Evolutionary conservation across 2,888 invertebrate genomes (phyloP).

Genomic region (Leptarthrus brevirostris): DNA sequence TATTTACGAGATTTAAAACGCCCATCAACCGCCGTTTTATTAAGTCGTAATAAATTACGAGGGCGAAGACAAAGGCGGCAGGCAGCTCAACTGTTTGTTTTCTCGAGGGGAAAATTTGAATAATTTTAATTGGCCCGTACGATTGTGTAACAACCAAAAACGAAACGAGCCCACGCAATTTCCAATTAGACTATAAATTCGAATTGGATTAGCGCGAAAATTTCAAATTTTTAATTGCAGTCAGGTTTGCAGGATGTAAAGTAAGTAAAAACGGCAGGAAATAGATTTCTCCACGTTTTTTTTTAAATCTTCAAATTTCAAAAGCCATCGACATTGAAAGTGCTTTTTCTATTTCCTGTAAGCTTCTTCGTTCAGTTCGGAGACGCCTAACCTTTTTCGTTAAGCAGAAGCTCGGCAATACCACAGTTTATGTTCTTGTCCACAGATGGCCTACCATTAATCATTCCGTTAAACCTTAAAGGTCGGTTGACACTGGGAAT

Average conservation of each 20-base stretch:
- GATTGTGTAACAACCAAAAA: too few species aligned
- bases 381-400: conserved; percentile 3
- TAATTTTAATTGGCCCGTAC: too few species aligned
- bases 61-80: not conserved
- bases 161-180: too few species aligned
- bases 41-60: conserved; percentile 29
- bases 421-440: not conserved
- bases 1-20: conserved; percentile 41
- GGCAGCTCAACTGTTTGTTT: not conserved
- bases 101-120: too few species aligned
- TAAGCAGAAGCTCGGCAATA: not conserved
- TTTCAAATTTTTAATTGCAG: too few species aligned
- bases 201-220: too few species aligned
- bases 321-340: not conserved
- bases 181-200: too few species aligned
- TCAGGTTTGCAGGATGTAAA: too few species aligned
- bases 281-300: too few species aligned
- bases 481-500: too few species aligned
- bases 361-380: conserved; percentile 17
- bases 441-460: conserved; percentile 17
- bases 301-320: not conserved
- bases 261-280: too few species aligned
- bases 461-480: not conserved
- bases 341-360: not conserved
- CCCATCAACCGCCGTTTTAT: conserved; percentile 31